phyloP scores from a whole-genome alignment of 2,797 vertebrate species.

The Neosilurus mollespiculum region DNA sequence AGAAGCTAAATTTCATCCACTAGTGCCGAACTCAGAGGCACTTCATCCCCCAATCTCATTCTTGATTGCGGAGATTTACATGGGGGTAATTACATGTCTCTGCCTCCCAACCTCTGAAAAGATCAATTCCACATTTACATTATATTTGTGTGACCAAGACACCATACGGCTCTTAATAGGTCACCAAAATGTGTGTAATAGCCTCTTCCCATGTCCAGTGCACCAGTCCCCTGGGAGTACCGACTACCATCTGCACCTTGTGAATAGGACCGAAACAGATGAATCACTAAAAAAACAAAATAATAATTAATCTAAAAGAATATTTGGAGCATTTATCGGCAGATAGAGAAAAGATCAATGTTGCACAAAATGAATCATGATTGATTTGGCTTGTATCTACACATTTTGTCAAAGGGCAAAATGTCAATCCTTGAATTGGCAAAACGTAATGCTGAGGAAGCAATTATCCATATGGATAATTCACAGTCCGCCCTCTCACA shows the following conservation, averaged over 20 bases:
- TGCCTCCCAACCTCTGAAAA: constrained; percentile 69
- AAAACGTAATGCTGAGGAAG: constrained; percentile 53
- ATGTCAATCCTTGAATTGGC: constrained; percentile 51
- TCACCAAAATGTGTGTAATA: constrained; percentile 74
- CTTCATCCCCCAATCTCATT: constrained; percentile 68
- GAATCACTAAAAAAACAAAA: constrained; percentile 59
- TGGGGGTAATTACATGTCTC: constrained; percentile 72
- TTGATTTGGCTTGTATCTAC: constrained; percentile 49
- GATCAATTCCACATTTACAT: constrained; percentile 80
- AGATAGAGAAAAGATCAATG: constrained; percentile 63
- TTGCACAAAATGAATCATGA: constrained; percentile 65
- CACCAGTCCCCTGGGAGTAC: constrained; percentile 59
- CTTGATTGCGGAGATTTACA: constrained; percentile 73
- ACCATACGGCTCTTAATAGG: constrained; percentile 75
- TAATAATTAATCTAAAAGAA: constrained; percentile 43
- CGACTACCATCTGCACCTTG: constrained; percentile 15
- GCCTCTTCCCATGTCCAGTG: constrained; percentile 60
- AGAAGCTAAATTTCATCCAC: constrained; percentile 26
- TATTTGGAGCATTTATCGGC: constrained; percentile 64
- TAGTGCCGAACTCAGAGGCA: constrained; percentile 34
- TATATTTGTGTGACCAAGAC: constrained; percentile 67
- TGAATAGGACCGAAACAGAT: constrained; percentile 2
- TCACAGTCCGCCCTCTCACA: constrained; percentile 47
- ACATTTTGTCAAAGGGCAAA: constrained; percentile 58
- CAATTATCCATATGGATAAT: constrained; percentile 57